phyloP scores from a whole-genome alignment of 2,797 vertebrate genomes.

The Cottoperca gobio region DNA sequence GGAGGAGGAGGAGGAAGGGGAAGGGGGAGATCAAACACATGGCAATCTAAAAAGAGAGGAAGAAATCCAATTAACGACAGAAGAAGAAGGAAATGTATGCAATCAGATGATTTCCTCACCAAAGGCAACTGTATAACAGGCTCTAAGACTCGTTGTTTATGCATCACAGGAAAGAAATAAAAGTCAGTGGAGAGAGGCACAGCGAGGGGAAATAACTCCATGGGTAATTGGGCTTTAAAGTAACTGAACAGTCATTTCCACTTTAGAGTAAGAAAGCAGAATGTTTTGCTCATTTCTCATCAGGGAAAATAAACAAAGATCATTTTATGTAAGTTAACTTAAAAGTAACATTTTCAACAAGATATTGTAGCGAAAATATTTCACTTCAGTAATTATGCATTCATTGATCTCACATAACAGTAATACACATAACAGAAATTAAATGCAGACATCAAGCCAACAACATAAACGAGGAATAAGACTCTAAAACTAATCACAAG shows the following conservation, averaged over 20 bases:
- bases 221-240: constrained; percentile 52
- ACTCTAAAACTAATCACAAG: too few relatives aligned
- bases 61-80: constrained; percentile 69
- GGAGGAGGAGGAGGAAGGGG: neutral
- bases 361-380: neutral
- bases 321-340: constrained; percentile 5
- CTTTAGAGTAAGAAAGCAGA: constrained; percentile 27
- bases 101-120: constrained; percentile 66
- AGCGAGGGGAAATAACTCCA: constrained; percentile 15
- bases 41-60: constrained; percentile 59
- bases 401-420: neutral
- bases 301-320: neutral
- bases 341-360: neutral
- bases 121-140: constrained; percentile 60
- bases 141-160: constrained; percentile 65
- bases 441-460: too few relatives aligned
- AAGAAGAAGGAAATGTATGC: constrained; percentile 60
- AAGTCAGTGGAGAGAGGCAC: constrained; percentile 32
- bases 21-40: constrained; percentile 61
- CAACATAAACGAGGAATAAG: too few relatives aligned
- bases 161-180: constrained; percentile 61
- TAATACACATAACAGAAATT: too few relatives aligned
- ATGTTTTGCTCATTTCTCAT: constrained; percentile 24
- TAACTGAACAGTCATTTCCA: constrained; percentile 32
- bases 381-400: neutral